Evolutionary conservation across 2,888 invertebrate genomes (phyloP), one percentile per base, ranked within the genome.

Genomic region (Nebria brevicollis): DNA sequence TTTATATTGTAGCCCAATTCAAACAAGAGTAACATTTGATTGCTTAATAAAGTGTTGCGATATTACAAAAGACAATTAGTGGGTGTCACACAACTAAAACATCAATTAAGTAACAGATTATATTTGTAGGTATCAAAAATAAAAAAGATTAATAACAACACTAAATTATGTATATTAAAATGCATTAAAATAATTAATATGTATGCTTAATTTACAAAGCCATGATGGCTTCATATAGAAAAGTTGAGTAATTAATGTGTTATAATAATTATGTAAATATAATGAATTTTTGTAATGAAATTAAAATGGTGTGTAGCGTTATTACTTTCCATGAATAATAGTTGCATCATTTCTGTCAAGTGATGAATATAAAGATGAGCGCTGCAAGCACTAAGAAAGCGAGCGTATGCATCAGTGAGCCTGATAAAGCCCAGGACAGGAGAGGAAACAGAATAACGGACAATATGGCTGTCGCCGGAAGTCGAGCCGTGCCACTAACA

Each of bases 391-490:
- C 75, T 64, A 68, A 15, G 72, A 80, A 80, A 75, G 80, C 80
- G 64, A 80, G 75, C 68, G 80, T 80, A 26, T 80, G 80, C 41
- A 80, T 72, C 66, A 72, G 34, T 41, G 75, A 70, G 20, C 80
- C 80, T 75, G 80, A 80, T 15, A 84, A 77, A 42, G 83, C 70
- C 83, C 83, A 85, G 73, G 85, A 84, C 26, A 85, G 82, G 77
- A 84, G 75, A 54, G 84, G 84, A 70, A 84, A 79, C 70, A 84
- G 82, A 77, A 84, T 65, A 68, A 84, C 81, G 76, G 84, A 83
- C 79, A 84, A 77, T 81, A 83, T 81, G 72, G 81, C 81, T 77
- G 77, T 43, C 66, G 76, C 41, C 68, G 75, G 77, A 66, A 79
- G 75, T 77, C 81, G 74, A 73, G 68, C 66, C 66, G 73, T 42